phyloP scores from a whole-genome alignment of 2,888 invertebrate genomes.

The Zootermopsis nevadensis region DNA sequence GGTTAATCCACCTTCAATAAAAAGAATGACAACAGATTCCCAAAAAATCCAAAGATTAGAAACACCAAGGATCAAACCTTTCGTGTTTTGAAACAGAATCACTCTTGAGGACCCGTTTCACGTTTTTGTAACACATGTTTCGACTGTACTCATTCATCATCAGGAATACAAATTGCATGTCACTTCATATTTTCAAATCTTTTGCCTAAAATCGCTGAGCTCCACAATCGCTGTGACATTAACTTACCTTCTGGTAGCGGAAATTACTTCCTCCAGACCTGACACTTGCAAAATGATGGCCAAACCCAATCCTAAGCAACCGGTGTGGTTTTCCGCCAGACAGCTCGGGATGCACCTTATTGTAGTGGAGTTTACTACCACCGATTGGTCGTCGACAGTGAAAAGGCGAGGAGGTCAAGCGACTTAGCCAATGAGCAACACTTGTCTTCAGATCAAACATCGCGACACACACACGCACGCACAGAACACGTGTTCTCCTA shows the following conservation, averaged over 20 bases:
- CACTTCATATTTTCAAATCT: no score
- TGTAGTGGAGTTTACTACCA: slow-evolving; percentile 19
- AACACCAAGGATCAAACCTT: no score
- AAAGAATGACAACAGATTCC: no score
- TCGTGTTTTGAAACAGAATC: no score
- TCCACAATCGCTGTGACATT: no score
- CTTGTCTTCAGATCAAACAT: slow-evolving; percentile 46
- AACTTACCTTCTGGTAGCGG: slow-evolving; percentile 48
- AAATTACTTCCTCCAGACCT: slow-evolving; percentile 24
- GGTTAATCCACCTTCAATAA: no score
- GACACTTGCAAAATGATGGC: slow-evolving; percentile 33
- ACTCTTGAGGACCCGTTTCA: no score
- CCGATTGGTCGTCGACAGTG: neutral
- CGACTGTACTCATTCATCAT: no score
- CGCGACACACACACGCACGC: neutral
- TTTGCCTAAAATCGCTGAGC: no score
- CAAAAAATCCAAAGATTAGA: no score
- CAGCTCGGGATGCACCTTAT: slow-evolving; percentile 44
- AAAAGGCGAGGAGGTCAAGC: slow-evolving; percentile 39
- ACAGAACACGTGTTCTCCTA: neutral
- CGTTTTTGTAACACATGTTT: no score
- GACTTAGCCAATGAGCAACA: slow-evolving; percentile 42
- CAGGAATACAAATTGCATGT: no score
- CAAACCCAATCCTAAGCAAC: slow-evolving; percentile 42
- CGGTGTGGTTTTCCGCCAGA: slow-evolving; percentile 39